Conservation (phyloP, 92 coral and sea anemone genomes). For the Pocillopora grandis region DNA sequence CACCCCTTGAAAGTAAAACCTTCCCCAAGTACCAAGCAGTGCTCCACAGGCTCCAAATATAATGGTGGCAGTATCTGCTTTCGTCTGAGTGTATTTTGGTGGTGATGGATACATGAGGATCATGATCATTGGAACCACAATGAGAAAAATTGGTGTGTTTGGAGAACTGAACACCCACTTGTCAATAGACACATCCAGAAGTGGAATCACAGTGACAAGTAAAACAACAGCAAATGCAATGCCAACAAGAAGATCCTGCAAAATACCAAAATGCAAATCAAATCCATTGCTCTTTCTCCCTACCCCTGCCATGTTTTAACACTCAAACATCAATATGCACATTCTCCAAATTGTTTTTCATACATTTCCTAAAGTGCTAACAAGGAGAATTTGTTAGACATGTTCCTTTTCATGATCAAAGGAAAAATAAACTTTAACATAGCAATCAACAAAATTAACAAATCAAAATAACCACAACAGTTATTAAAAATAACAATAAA, state of each 20-base stretch:
- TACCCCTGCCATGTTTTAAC: too few species aligned
- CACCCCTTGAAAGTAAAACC: slow-evolving; percentile 58
- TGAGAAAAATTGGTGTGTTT: slow-evolving; percentile 74
- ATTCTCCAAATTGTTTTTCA: too few species aligned
- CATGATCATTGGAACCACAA: slow-evolving; percentile 72
- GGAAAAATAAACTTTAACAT: too few species aligned
- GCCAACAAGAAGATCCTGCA: slow-evolving; percentile 91
- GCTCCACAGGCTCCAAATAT: slow-evolving; percentile 80
- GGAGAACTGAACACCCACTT: slow-evolving; percentile 85
- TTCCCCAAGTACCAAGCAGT: slow-evolving; percentile 71
- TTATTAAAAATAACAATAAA: too few species aligned
- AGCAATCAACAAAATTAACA: too few species aligned
- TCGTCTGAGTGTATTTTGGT: slow-evolving; percentile 78
- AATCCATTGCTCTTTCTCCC: too few species aligned
- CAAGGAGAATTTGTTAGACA: too few species aligned
- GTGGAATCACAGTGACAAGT: slow-evolving; percentile 69
- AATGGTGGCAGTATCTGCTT: slow-evolving; percentile 86
- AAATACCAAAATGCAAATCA: background rate
- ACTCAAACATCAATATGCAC: too few species aligned
- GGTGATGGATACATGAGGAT: slow-evolving; percentile 88
- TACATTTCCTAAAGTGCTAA: too few species aligned
- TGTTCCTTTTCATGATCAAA: too few species aligned
- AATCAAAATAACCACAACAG: too few species aligned
- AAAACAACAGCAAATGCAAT: slow-evolving; percentile 62
- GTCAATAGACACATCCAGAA: slow-evolving; percentile 63